Conservation (phyloP, 2,888 invertebrate species). For the Drosophila falleni region DNA sequence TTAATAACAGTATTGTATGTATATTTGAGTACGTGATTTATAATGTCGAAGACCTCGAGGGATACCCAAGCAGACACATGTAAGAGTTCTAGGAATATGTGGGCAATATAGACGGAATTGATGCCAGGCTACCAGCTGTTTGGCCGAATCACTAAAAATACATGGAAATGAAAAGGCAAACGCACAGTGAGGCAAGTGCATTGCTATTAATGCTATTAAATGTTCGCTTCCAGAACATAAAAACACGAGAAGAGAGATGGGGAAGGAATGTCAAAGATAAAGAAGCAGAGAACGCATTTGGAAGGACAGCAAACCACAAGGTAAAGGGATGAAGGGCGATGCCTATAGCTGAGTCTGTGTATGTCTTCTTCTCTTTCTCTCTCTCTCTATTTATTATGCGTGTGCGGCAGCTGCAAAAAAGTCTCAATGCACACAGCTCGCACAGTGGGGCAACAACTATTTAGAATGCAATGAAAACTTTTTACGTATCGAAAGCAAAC, state of each 20-base stretch:
- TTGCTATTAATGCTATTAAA: background rate
- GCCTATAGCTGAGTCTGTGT: slow-evolving; percentile 5
- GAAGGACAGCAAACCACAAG: slow-evolving; percentile 21
- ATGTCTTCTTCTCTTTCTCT: slow-evolving; percentile 13
- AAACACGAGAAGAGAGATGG: slow-evolving; percentile 19
- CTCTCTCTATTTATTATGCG: slow-evolving; percentile 12
- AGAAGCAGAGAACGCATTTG: slow-evolving; percentile 4
- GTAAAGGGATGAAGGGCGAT: slow-evolving; percentile 54
- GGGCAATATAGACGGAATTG: slow-evolving; percentile 22
- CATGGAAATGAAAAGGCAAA: slow-evolving; percentile 10
- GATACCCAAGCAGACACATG: slow-evolving; percentile 18
- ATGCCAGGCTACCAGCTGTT: slow-evolving; percentile 49
- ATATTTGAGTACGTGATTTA: background rate
- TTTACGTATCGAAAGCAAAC: slow-evolving; percentile 40
- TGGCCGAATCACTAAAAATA: slow-evolving; percentile 27
- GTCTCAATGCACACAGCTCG: slow-evolving; percentile 31
- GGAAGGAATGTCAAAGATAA: slow-evolving; percentile 7
- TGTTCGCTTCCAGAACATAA: slow-evolving; percentile 42
- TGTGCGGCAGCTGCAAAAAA: slow-evolving; percentile 50
- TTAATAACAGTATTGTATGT: background rate
- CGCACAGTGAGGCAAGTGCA: slow-evolving; percentile 43
- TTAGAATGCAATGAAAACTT: slow-evolving; percentile 11
- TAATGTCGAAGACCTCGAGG: slow-evolving; percentile 39
- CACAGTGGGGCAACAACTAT: slow-evolving; percentile 34
- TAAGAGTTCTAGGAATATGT: slow-evolving; percentile 30